Evolutionary conservation across 2,888 invertebrate species (phyloP), one percentile per base, ranked within the genome.

Genomic region (Siphlonurus alternatus): DNA sequence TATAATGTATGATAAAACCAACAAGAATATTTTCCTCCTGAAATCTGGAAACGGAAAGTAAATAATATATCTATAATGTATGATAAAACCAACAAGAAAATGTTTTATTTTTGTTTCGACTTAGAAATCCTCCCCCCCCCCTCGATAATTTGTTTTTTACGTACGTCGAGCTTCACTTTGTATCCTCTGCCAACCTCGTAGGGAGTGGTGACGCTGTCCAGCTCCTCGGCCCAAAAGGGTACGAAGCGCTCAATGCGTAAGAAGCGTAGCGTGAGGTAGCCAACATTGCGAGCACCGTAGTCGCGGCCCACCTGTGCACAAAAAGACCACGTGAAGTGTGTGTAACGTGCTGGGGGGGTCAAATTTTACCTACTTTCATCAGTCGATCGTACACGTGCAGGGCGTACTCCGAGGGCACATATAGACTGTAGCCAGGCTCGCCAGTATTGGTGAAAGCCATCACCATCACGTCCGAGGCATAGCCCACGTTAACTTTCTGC

Each of bases 391-490:
- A 88, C 5, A 88, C 83, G 71, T 88, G 87, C 15, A 88, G 77
- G 1, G 87, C 86, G 71, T 86, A 86, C 76, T 87, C 86, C 0
- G 85, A 84, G 2, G 86, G 86, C 66, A 86, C 81, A 71, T 85
- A 84, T 1, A 87, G 75, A 66, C 84, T 83, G 73, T 84, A 86
- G 15, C 86, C 86, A 66, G 85, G 83, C 73, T 86, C 86, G 10
- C 86, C 86, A 25, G 85, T 83, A 70, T 87, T 85, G 0, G 86
- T 87, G 69, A 86, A 82, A 25, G 84, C 80, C 82, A 87, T 83
- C 56, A 85, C 81, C 78, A 83, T 81, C 15, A 86, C 83, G 70
- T 83, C 84, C 53, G 84, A 84, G 18, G 85, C 85, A 72, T 84
- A 83, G 1, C 83, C 85, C 56, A 86, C 78, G 71, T 86, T 83